Base-by-base conservation (phyloP, 2,113 vertebrate species). In the Fregata magnificens region DNA sequence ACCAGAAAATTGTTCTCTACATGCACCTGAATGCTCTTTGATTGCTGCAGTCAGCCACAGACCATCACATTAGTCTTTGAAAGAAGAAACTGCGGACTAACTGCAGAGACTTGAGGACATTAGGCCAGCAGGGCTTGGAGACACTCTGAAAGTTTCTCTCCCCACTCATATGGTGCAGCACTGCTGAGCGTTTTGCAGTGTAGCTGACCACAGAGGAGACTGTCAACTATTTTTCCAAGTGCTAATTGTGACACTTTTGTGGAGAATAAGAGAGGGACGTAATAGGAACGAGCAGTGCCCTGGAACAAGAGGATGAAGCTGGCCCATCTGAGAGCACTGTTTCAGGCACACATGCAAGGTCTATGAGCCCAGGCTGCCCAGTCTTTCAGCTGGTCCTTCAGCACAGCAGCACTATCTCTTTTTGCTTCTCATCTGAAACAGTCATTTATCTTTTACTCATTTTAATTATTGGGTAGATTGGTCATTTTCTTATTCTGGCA, bases 1-100 rank as follows among this genome's bases (percentile, higher is more conserved):
- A 92, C 83, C 91, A 95, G 83, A 95, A 97, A 96, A 97, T 96
- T 92, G 91, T 84, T 96, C 97, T 82, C 97, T 93, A 91, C 96
- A 65, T 93, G 95, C 92, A 96, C 88, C 95, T 97, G 94, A 97
- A 96, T 96, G 91, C 88, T 95, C 94, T 95, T 92, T 97, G 97
- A 97, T 97, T 97, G 96, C 96, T 40, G 56, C 93, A 95, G 92
- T 95, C 92, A 92, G 95, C 82, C 96, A 94, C 83, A 78, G 66
- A 92, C 94, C 83, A 85, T 91, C 95, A 91, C 83, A 95, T 94
- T 88, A 93, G 71, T 95, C 85, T 88, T 73, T 97, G 71, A 93
- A 93, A 92, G 96, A 63, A 86, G 78, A 79, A 97, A 94, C 95
- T 82, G 81, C 81, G 58, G 88, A 55, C 90, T 95, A 26, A 86